These are phyloP conservation scores for Ceramica pisi DNA, from an alignment of 2,888 invertebrate species.

Conservation along the genomic window DNA sequence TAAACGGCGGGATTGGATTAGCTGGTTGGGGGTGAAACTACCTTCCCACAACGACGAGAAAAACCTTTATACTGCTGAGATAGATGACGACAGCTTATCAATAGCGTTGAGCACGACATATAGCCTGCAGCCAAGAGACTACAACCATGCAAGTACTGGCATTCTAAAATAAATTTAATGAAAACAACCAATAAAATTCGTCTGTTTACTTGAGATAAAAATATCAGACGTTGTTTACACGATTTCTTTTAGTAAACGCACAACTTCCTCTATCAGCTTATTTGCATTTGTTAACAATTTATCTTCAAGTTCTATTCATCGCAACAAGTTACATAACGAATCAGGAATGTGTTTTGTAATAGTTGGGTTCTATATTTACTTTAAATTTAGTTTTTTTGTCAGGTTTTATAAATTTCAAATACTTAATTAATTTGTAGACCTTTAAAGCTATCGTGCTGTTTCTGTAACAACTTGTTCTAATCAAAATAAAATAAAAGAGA, in stretches of 20 bases:
- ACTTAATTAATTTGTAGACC: background rate
- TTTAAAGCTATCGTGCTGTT: background rate
- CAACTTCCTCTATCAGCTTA: conserved; percentile 26
- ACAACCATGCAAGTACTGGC: background rate
- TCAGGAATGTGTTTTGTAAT: conserved; percentile 15
- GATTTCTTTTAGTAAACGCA: conserved; percentile 22
- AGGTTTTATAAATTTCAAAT: background rate
- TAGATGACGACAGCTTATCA: conserved; percentile 33
- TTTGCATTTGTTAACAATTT: conserved; percentile 34
- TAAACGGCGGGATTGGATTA: background rate
- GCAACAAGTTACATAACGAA: conserved; percentile 20
- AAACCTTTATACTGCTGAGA: conserved; percentile 23
- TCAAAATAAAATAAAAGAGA: background rate
- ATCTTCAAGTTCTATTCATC: conserved; percentile 10
- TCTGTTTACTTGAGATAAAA: conserved; percentile 38
- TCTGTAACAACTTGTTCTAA: background rate
- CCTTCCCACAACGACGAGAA: conserved; percentile 1
- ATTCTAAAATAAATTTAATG: conserved; percentile 23
- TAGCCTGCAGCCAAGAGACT: conserved; percentile 9
- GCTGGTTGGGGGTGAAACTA: background rate
- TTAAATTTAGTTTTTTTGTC: background rate
- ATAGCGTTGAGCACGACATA: conserved; percentile 7
- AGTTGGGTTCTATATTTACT: background rate
- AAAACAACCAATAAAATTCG: conserved; percentile 22
- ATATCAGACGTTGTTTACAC: conserved; percentile 36